These are phyloP conservation scores for Sepiola atlantica DNA, from an alignment of 2,888 invertebrate genomes.

Conservation along the genomic window DNA sequence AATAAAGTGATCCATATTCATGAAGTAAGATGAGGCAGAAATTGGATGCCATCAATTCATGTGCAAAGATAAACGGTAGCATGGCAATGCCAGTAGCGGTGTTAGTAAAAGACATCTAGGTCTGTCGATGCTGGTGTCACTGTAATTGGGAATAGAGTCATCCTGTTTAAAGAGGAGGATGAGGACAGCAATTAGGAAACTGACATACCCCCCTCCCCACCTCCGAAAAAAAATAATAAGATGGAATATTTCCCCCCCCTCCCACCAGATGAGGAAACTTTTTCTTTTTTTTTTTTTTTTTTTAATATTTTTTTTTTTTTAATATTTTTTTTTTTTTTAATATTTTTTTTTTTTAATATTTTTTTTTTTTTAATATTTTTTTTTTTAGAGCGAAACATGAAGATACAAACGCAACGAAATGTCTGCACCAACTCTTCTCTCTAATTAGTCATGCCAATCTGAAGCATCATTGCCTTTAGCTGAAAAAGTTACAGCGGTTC, in stretches of 20 bases:
- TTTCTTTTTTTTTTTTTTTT: background rate
- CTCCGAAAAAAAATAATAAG: background rate
- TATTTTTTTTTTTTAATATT: too few relatives aligned
- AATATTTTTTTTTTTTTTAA: background rate
- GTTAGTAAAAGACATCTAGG: background rate
- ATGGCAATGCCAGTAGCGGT: background rate
- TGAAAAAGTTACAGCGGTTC: background rate
- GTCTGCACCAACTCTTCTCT: background rate
- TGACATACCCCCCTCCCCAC: background rate
- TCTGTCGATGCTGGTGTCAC: background rate
- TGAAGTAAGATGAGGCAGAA: background rate
- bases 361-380: background rate
- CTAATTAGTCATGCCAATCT: background rate
- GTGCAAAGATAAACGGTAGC: background rate
- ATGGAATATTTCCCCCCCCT: background rate
- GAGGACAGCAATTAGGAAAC: constrained; percentile 17
- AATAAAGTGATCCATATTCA: constrained; percentile 16
- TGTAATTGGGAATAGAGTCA: background rate
- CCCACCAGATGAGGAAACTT: background rate
- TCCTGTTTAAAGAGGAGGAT: background rate
- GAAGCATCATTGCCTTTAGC: background rate
- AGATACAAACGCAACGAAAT: background rate
- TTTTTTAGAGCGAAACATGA: background rate
- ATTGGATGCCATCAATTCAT: background rate
- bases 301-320: background rate